Evolutionary conservation across 1,140 invertebrate species (phyloP), one percentile per base, ranked within the genome.

Genomic region (Formica exsecta): DNA sequence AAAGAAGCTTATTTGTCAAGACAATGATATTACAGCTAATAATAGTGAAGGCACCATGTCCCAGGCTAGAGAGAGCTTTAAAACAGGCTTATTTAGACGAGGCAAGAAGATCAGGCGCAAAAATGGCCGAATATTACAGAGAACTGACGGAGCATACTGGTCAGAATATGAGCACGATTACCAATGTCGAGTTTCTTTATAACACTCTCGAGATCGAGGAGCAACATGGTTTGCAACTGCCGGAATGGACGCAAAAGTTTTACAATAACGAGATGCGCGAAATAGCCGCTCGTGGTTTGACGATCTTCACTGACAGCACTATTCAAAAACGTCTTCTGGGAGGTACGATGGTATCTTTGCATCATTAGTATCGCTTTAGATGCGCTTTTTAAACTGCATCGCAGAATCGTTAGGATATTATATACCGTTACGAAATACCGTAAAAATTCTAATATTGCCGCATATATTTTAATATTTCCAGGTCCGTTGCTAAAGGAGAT

Each of bases 291-390:
- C 93, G 96, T 3, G 97, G 97, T 92, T 96, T 98, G 83, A 96
- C 96, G 16, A 91, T 98, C 19, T 96, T 97, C 89, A 97, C 97
- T 1, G 96, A 97, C 90, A 97, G 96, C 83, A 95, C 96, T 68
- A 95, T 96, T 25, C 96, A 98, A 94, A 97, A 97, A 93, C 96
- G 96, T 91, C 95, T 98, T n/a, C 96, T 97, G 91, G 97, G 96
- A 92, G 97, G 97, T 95, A 94, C 92, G 90, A 66, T 59, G 81
- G 57, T 84, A 81, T 73, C 57, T 81, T 57, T n/a, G 44, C 11
- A n/a, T 29, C 22, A 41, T 57, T 38, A 57, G 11, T 80, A 57
- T 25, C 64, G 32, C 22, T 19, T 9, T 32, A 3, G 41, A 9
- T 41, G 6, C 16, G 61, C 8, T 9, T 62, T 83, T 62, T 38